A percentile compares a stretch with the other conserved stretches of the same genome.
These are phyloP conservation scores for Melanotaenia maccullochi DNA, from an alignment of 2,797 vertebrate genomes.

Conservation along the genomic window DNA sequence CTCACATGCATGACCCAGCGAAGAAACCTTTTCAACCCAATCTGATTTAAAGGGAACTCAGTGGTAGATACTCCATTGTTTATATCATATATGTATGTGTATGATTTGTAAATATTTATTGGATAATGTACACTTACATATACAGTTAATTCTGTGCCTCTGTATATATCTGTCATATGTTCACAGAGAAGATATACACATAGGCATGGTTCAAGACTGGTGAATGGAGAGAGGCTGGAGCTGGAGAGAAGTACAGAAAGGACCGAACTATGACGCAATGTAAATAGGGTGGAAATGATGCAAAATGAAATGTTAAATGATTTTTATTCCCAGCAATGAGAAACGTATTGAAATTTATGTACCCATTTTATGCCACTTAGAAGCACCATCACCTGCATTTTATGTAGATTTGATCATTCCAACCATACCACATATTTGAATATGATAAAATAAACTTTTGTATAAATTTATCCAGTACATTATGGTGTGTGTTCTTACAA, in stretches of 20 bases:
- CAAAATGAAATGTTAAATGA: constrained; percentile 44
- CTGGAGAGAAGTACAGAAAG: constrained; percentile 77
- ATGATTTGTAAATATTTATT: constrained; percentile 74
- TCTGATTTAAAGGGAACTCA: constrained; percentile 65
- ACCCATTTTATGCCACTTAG: constrained; percentile 67
- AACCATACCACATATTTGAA: constrained; percentile 55
- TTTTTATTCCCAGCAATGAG: constrained; percentile 60
- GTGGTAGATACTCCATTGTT: constrained; percentile 54
- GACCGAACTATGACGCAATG: constrained; percentile 74
- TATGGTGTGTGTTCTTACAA: constrained; percentile 46
- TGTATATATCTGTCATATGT: constrained; percentile 77
- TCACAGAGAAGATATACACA: constrained; percentile 76
- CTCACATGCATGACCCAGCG: constrained; percentile 41
- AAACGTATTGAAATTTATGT: constrained; percentile 58
- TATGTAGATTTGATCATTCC: constrained; percentile 65
- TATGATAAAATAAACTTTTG: constrained; percentile 77
- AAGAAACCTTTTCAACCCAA: constrained; percentile 57
- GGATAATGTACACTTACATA: constrained; percentile 72
- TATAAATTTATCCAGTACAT: constrained; percentile 51
- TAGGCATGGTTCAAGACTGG: constrained; percentile 71
- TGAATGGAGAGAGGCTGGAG: constrained; percentile 76
- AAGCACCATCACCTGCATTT: constrained; percentile 56
- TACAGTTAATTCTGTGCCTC: constrained; percentile 74
- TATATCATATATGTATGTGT: constrained; percentile 68
- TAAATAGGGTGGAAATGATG: constrained; percentile 71